Base-by-base conservation (phyloP, 1,140 invertebrate genomes). In the Lysiphlebus fabarum region DNA sequence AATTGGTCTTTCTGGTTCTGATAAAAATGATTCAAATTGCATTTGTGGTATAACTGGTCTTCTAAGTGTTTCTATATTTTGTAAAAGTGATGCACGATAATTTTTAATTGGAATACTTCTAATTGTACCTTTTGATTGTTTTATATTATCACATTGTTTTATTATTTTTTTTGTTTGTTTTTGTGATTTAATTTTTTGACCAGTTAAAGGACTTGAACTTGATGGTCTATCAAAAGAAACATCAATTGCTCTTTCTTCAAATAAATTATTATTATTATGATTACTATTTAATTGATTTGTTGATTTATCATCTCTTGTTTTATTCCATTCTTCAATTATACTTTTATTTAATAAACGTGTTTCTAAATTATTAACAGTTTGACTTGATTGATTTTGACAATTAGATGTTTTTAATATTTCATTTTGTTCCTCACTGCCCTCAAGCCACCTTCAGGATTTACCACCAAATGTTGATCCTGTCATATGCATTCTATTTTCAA, bases 391-490 rank as follows among this genome's bases (percentile, higher is more conserved):
- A 34, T 43, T 26, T 26, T 26, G 2, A 26, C 17, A 2, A 26
- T 26, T 4, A 26, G 17, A 11, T 17, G 34, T 12, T 42, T 12
- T 54, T 17, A 33, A 33, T 6, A 36, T 37, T 43, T 51, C 7
- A 26, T 26, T 26, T 14, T 45, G 4, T 9, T 53, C 49, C 66
- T 73, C 69, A 62, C 70, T 78, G 75, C 71, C 76, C 74, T 70
- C 73, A 56, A 72, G 72, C 76, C 76, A 76, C 61, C 68, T 79
- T 79, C 77, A 79, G 67, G 77, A 78, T 58, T 79, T 79, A 10
- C 68, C 65, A 17, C 70, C 71, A 50, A 78, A 77, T 0, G 75
- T 77, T 33, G 71, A 74, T 12, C 69, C 69, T 0, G 65, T 63
- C 67, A 73, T 75, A 43, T 76, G 67, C 63, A 77, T 71, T 37